Conservation (phyloP, 2,797 vertebrate genomes). For the Cephalopachus bancanus region DNA sequence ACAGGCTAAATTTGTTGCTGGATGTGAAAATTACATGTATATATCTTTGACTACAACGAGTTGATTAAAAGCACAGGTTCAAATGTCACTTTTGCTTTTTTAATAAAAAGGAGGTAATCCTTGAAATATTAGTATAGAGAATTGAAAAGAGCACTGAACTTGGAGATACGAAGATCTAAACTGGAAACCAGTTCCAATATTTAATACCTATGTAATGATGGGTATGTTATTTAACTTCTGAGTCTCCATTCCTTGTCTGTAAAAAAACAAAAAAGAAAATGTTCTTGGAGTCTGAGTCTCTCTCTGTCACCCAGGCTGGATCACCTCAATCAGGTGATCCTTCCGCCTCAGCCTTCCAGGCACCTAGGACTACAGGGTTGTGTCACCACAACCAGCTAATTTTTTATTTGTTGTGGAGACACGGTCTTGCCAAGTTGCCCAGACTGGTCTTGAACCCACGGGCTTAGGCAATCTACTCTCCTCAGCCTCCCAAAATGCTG, state of each 20-base stretch:
- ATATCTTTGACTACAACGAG: neutral
- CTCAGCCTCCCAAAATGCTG: too few relatives aligned
- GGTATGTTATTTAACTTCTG: neutral
- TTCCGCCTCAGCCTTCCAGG: too few relatives aligned
- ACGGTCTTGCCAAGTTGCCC: too few relatives aligned
- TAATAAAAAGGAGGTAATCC: neutral
- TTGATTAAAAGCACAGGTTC: neutral
- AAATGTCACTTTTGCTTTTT: constrained; percentile 23
- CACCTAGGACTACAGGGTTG: too few relatives aligned
- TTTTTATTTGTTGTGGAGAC: too few relatives aligned
- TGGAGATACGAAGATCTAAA: neutral
- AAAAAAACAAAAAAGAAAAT: neutral
- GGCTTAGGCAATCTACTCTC: too few relatives aligned
- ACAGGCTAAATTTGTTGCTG: neutral
- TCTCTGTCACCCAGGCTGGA: too few relatives aligned
- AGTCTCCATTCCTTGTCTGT: neutral
- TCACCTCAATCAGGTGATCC: too few relatives aligned
- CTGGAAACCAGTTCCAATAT: neutral
- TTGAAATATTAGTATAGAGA: neutral
- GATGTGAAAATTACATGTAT: neutral
- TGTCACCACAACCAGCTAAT: too few relatives aligned
- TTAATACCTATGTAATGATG: neutral
- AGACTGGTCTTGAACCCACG: too few relatives aligned
- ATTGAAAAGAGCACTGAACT: neutral
- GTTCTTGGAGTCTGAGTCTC: too few relatives aligned